These are phyloP conservation scores for Petromus typicus DNA, from an alignment of 2,113 vertebrate genomes.

Conservation along the genomic window DNA sequence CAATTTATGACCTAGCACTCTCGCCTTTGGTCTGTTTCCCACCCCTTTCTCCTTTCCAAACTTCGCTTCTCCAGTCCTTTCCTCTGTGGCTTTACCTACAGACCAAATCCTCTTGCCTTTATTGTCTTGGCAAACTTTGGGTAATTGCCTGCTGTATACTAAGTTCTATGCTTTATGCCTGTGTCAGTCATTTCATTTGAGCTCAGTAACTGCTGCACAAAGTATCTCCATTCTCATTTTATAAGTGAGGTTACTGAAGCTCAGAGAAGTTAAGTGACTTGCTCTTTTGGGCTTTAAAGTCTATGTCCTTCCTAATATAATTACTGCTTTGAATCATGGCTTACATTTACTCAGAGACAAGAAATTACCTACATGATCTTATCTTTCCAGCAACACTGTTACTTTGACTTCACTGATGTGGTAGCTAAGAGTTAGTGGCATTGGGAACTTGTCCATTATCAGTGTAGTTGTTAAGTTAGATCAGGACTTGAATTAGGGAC, in stretches of 20 bases:
- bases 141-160: not conserved
- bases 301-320: not conserved
- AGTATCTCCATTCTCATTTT: not conserved
- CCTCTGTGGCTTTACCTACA: constrained; percentile 53
- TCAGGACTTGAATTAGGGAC: not conserved
- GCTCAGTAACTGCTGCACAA: not conserved
- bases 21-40: not conserved
- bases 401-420: not conserved
- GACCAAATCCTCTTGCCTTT: constrained; percentile 55
- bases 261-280: not conserved
- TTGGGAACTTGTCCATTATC: not conserved
- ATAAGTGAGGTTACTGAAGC: not conserved
- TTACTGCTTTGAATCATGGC: not conserved
- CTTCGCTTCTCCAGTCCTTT: not conserved
- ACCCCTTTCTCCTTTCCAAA: constrained; percentile 28
- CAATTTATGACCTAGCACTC: constrained; percentile 88
- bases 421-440: not conserved
- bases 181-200: not conserved
- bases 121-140: not conserved
- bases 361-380: not conserved
- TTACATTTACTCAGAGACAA: not conserved
- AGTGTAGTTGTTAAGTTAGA: not conserved
- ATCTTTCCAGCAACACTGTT: not conserved
- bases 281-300: not conserved
- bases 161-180: not conserved